Evolutionary conservation across 2,888 invertebrate species (phyloP).

Genomic region (Oligia strigilis): DNA sequence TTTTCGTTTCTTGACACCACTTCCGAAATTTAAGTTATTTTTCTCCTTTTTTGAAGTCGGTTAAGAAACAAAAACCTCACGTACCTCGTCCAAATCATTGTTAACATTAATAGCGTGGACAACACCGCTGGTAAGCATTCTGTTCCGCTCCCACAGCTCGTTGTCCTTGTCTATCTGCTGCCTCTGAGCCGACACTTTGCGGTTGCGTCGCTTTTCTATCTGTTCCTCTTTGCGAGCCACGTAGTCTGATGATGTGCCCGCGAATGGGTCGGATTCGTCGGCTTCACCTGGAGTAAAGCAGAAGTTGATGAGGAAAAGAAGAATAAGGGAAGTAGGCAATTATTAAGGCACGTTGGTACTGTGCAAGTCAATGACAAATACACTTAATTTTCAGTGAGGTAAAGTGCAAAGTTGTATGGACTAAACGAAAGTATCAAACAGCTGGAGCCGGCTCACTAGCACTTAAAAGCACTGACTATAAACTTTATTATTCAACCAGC

Average conservation of each 20-base stretch:
- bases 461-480: no score
- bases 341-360: not conserved
- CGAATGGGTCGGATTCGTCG: conserved; percentile 98
- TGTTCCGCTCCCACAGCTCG: conserved; percentile 99
- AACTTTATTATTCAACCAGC: no score
- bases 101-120: conserved; percentile 96
- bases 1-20: no score
- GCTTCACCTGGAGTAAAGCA: conserved; percentile 91
- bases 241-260: conserved; percentile 97
- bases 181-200: conserved; percentile 98
- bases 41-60: no score
- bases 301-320: not conserved
- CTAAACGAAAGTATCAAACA: not conserved
- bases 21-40: no score
- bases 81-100: conserved; percentile 97
- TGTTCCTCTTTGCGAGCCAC: conserved; percentile 98
- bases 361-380: not conserved
- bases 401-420: not conserved
- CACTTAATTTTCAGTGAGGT: not conserved
- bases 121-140: conserved; percentile 98
- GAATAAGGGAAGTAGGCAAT: not conserved
- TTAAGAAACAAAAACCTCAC: no score
- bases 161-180: conserved; percentile 99
- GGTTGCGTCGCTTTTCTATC: conserved; percentile 96
- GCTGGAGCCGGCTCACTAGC: not conserved